A percentile compares a stretch with the other conserved stretches of the same genome.
These are phyloP conservation scores for Lates japonicus DNA, from an alignment of 2,797 vertebrate genomes.

Conservation along the genomic window DNA sequence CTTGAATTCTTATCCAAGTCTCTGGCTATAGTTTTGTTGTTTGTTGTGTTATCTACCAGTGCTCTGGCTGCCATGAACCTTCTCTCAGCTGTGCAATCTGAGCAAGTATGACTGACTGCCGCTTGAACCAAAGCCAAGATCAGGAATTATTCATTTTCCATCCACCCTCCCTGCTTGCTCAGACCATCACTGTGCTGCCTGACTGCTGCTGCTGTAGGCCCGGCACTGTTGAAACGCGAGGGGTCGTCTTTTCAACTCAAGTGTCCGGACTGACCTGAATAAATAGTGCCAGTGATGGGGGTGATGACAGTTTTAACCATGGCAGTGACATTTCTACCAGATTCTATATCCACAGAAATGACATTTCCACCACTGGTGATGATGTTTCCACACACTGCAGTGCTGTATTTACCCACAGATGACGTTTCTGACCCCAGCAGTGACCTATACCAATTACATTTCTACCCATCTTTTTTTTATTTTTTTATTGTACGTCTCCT, in stretches of 20 bases:
- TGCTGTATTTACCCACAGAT: slow-evolving; percentile 21
- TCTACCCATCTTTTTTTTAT: background rate
- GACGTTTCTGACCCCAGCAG: slow-evolving; percentile 9
- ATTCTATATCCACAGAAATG: slow-evolving; percentile 47
- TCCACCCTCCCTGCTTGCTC: slow-evolving; percentile 1
- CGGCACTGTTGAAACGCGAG: background rate
- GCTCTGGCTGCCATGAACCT: background rate
- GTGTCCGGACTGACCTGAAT: slow-evolving; percentile 32
- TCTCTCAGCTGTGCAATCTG: slow-evolving; percentile 18
- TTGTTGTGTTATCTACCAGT: slow-evolving; percentile 15
- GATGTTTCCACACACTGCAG: slow-evolving; percentile 16
- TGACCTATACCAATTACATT: slow-evolving; percentile 8
- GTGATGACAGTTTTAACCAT: slow-evolving; percentile 25
- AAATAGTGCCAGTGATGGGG: slow-evolving; percentile 36
- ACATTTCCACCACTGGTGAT: slow-evolving; percentile 51
- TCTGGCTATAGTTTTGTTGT: slow-evolving; percentile 18
- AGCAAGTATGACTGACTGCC: slow-evolving; percentile 18
- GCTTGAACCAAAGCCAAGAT: slow-evolving; percentile 50
- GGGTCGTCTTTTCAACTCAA: slow-evolving; percentile 27
- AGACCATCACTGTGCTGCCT: slow-evolving; percentile 2
- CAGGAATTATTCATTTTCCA: slow-evolving; percentile 52
- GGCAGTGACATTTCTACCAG: slow-evolving; percentile 53
- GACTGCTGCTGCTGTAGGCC: slow-evolving; percentile 8
- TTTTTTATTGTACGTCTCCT: background rate
- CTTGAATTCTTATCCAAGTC: background rate